Evolutionary conservation across 23 tunicate genomes (phyloP).

Genomic region (Oikopleura dioica): DNA sequence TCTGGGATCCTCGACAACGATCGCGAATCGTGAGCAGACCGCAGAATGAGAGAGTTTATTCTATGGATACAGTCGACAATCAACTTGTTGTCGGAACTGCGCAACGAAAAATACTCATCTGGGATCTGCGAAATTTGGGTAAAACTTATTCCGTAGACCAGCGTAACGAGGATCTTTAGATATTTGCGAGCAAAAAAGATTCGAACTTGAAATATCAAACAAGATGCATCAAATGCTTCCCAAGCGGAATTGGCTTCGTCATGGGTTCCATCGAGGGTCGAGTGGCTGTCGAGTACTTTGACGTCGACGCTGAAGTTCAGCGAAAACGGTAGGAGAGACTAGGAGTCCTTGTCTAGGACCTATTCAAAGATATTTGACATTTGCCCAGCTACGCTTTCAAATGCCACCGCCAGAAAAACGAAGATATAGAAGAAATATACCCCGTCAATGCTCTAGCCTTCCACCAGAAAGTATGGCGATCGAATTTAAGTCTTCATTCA

Average conservation of each 20-base stretch:
- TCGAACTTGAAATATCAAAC: slow-evolving; percentile 89
- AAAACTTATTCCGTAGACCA: too few relatives aligned
- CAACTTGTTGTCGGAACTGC: slow-evolving; percentile 66
- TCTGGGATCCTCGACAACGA: slow-evolving; percentile 58
- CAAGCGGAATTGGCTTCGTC: slow-evolving; percentile 77
- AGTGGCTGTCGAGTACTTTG: slow-evolving; percentile 83
- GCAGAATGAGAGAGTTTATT: slow-evolving; percentile 23
- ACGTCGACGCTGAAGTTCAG: slow-evolving; percentile 59
- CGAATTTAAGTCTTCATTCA: too few relatives aligned
- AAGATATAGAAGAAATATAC: slow-evolving; percentile 47
- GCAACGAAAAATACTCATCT: slow-evolving; percentile 46
- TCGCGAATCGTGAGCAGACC: neutral
- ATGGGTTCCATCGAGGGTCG: slow-evolving; percentile 87
- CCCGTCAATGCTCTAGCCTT: slow-evolving; percentile 66
- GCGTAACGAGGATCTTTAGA: neutral
- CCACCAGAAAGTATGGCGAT: slow-evolving; percentile 40
- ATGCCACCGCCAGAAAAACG: slow-evolving; percentile 53
- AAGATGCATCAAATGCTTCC: slow-evolving; percentile 60
- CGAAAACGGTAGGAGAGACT: slow-evolving; percentile 28
- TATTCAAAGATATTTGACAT: too few relatives aligned
- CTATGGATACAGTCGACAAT: slow-evolving; percentile 64
- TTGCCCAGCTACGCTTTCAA: slow-evolving; percentile 93
- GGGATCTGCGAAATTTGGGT: slow-evolving; percentile 79
- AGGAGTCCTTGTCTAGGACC: too few relatives aligned
- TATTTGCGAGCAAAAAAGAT: slow-evolving; percentile 39